Evolutionary conservation across 2,113 vertebrate genomes (phyloP), one percentile per base, ranked within the genome.

Genomic region (Pomatostomus ruficeps): DNA sequence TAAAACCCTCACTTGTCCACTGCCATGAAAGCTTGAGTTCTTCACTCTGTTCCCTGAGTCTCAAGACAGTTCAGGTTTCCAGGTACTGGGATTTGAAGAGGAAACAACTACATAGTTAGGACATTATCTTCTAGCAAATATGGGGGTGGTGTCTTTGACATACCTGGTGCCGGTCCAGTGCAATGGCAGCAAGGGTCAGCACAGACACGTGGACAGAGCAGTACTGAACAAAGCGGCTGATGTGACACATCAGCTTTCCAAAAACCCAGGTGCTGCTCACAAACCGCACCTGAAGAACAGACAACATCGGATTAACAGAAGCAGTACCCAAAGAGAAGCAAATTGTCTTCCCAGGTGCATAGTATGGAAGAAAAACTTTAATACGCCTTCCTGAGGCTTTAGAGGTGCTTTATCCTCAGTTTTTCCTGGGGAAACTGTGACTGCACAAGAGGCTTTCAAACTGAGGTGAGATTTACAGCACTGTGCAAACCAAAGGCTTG

Each of bases 231-330:
- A 98, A 98, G 1, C 98, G 95, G 89, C 98, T 98, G 25, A 98
- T 31, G n/a, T 98, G 98, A 21, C 98, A 98, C 98, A 98, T 98
- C 54, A 92, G 87, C 92, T 97, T 98, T 4, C 98, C 98, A 86
- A 98, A 98, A 21, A 98, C 87, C 98, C 98, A 98, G 9, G 98
- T 98, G 51, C 98, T 98, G 96, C 98, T 98, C 20, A 98, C 97
- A 72, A 98, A 98, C 42, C 97, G 94, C 59, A 98, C 98, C 98
- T 98, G 93, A 18, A 85, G 55, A 31, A 40, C 48, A 93, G 45
- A 73, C 28, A 55, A 29, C 18, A 23, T 1, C 3, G 19, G 18
- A 33, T 74, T 62, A 62, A 62, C 42, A 43, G n/a, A 33, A 31
- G 20, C 9, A 5, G 11, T 31, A 33, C 18, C 36, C 12, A 14